Base-by-base conservation (phyloP, 2,113 vertebrate species). In the Mastomys natalensis region DNA sequence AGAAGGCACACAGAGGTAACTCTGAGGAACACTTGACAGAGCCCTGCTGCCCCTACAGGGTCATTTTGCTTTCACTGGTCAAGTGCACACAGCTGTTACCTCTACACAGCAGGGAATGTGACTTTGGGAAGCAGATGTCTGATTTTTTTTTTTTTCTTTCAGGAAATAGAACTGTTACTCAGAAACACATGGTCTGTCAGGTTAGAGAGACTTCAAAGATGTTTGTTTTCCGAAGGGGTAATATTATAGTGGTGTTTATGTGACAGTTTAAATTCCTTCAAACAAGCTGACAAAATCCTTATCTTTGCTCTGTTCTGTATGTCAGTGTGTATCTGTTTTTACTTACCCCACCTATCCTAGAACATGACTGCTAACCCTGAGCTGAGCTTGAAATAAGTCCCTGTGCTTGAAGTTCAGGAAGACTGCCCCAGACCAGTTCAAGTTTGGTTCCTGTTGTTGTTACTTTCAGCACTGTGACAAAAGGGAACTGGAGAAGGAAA, bases 151-250 rank as follows among this genome's bases (percentile, higher is more conserved):
- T 62, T 58, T 58, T 64, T 40, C 3, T n/a, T 22, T 86, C 62
- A 92, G 88, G 77, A 97, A 96, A 89, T 53, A 64, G 48, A 88
- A 51, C 34, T n/a, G 48, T 62, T 84, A 45, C 77, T 95, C 68
- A 58, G 85, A 92, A 85, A 89, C 86, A 74, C 60, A 60, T 82
- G 90, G 31, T 76, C 51, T 91, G 74, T 86, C n/a, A 48, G 48
- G 82, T 78, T 89, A 94, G 78, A 55, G 24, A 24, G 31, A 40
- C 24, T 86, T 88, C 87, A 93, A 95, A 84, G 73, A 66, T 81
- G 84, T 55, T 51, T 37, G 31, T 82, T 89, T 95, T 94, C 62
- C 87, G 86, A 77, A 94, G 81, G 93, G 48, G 29, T 85, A 6
- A 26, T 64, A n/a, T 89, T 80, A 73, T 73, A 86, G 62, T 17